Conservation (phyloP, 2,113 vertebrate genomes). For the Edolisoma coerulescens region DNA sequence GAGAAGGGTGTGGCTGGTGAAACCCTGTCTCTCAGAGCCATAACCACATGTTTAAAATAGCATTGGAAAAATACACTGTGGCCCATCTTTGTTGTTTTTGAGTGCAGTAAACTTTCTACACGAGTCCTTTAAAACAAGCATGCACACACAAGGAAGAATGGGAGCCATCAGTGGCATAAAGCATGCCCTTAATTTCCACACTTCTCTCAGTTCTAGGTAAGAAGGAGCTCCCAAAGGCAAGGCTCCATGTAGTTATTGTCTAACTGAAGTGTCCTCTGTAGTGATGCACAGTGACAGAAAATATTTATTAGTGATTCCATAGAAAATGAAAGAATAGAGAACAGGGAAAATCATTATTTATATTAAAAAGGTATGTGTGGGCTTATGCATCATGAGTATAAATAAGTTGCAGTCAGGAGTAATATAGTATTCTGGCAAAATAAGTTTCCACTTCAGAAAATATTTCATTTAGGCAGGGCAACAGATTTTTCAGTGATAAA, state of each 20-base stretch:
- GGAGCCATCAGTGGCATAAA: background rate
- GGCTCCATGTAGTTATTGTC: background rate
- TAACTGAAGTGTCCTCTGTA: background rate
- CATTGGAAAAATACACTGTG: background rate
- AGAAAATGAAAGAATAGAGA: background rate
- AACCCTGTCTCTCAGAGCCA: background rate
- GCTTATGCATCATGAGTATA: background rate
- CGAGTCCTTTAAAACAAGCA: background rate
- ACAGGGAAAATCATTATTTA: background rate
- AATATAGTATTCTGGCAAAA: background rate
- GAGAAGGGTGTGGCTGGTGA: slow-evolving; percentile 50
- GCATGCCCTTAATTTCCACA: background rate
- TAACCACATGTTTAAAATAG: slow-evolving; percentile 60
- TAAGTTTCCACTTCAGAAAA: background rate
- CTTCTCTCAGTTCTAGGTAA: background rate
- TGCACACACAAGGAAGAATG: background rate
- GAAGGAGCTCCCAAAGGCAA: background rate
- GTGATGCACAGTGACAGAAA: background rate
- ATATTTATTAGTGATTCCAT: background rate
- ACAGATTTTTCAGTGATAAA: background rate
- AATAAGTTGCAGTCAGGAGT: background rate
- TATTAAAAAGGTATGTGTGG: background rate
- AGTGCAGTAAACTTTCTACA: background rate
- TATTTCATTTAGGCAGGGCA: background rate
- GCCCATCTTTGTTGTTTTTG: background rate